Evolutionary conservation across 2,113 vertebrate species (phyloP).

Genomic region (Pionites leucogaster): DNA sequence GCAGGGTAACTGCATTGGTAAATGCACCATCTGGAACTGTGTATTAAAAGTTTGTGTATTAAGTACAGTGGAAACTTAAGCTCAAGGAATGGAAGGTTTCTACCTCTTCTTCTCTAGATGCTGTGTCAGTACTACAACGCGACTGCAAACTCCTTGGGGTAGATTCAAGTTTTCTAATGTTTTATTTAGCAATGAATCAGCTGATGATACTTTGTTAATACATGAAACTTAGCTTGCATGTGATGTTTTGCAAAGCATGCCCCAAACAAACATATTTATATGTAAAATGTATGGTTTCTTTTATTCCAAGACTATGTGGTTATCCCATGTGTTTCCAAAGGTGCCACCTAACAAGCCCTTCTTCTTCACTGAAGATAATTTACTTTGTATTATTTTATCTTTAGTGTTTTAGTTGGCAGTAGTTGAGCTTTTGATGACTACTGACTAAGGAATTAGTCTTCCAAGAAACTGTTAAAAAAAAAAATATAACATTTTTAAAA

Average conservation of each 20-base stretch:
- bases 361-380: background rate
- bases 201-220: background rate
- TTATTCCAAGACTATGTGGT: background rate
- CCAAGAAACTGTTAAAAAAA: constrained; percentile 8
- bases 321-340: background rate
- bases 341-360: background rate
- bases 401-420: background rate
- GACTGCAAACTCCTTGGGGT: background rate
- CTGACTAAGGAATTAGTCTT: constrained; percentile 27
- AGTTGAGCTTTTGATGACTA: constrained; percentile 39
- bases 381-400: constrained; percentile 25
- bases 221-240: background rate
- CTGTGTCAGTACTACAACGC: background rate
- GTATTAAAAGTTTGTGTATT: background rate
- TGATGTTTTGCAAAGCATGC: background rate
- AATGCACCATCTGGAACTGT: background rate
- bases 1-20: background rate
- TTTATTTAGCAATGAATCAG: background rate
- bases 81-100: background rate
- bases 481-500: constrained; percentile 17
- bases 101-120: background rate
- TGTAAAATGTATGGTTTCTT: background rate
- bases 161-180: background rate
- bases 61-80: background rate
- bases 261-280: background rate